Conservation (phyloP, 23 tunicate species). For the Styela clava region DNA sequence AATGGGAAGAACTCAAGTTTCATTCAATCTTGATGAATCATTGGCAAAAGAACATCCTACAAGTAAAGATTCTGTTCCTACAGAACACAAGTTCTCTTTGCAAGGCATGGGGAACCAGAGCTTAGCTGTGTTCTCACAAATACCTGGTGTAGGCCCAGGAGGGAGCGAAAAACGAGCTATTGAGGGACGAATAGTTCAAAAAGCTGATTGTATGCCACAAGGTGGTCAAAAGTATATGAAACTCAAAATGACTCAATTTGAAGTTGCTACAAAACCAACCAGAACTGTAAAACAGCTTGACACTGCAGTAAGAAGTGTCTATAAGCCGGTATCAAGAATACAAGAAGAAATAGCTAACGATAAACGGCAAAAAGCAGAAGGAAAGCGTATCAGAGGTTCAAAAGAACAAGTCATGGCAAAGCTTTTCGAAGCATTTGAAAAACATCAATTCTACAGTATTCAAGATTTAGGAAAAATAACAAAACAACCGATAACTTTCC, state of each 20-base stretch:
- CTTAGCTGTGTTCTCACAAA: conserved; percentile 64
- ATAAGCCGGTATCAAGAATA: conserved; percentile 54
- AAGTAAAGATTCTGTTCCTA: conserved; percentile 25
- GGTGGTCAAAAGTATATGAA: conserved; percentile 72
- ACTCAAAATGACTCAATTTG: conserved; percentile 59
- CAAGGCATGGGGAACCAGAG: conserved; percentile 81
- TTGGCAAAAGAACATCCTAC: conserved; percentile 26
- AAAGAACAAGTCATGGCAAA: conserved; percentile 54
- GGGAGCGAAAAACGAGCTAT: conserved; percentile 60
- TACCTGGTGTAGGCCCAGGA: neutral
- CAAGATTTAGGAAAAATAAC: conserved; percentile 69
- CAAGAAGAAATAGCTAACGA: conserved; percentile 73
- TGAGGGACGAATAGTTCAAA: conserved; percentile 88
- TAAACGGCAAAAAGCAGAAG: conserved; percentile 48
- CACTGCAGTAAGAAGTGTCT: conserved; percentile 48
- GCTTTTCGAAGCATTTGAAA: conserved; percentile 81
- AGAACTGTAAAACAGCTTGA: conserved; percentile 57
- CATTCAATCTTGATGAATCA: conserved; percentile 50
- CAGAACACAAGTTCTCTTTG: conserved; percentile 66
- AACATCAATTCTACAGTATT: conserved; percentile 81
- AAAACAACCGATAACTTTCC: conserved; percentile 57
- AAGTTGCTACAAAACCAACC: conserved; percentile 57
- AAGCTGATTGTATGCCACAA: conserved; percentile 85
- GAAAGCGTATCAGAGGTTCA: conserved; percentile 57
- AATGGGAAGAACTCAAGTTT: conserved; percentile 71